These are phyloP conservation scores for Molanna angustata DNA, from an alignment of 2,888 invertebrate genomes.

Conservation along the genomic window DNA sequence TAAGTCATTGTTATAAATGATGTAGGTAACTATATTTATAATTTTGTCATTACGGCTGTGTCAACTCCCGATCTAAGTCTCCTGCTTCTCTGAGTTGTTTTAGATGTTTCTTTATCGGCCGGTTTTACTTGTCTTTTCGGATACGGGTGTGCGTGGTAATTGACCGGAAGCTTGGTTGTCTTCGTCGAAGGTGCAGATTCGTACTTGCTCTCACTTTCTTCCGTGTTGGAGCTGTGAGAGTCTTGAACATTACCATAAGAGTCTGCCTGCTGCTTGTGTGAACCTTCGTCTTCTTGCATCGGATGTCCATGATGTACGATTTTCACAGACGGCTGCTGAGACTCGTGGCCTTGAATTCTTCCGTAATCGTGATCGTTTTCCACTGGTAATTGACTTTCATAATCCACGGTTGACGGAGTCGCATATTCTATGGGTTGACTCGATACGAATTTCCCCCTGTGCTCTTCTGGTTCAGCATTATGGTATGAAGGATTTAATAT, in stretches of 20 bases:
- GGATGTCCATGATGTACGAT: constrained; percentile 8
- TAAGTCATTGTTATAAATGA: too few species aligned
- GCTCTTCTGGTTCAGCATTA: constrained; percentile 31
- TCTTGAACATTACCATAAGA: constrained; percentile 10
- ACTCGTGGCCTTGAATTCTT: not conserved
- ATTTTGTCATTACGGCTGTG: constrained; percentile 5
- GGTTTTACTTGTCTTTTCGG: constrained; percentile 37
- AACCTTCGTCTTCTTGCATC: not conserved
- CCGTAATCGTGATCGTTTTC: constrained; percentile 3
- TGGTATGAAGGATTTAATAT: constrained; percentile 49
- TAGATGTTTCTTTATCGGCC: constrained; percentile 15
- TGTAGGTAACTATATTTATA: not conserved
- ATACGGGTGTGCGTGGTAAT: constrained; percentile 48
- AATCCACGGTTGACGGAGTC: not conserved
- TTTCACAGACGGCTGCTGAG: constrained; percentile 4
- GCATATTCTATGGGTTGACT: constrained; percentile 1
- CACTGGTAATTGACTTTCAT: constrained; percentile 8
- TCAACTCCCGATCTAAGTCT: constrained; percentile 20
- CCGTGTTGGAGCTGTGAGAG: not conserved
- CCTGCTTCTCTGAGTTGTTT: constrained; percentile 14
- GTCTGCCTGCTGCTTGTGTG: not conserved
- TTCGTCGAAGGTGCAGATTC: constrained; percentile 39
- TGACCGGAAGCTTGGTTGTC: constrained; percentile 43
- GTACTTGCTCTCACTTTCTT: constrained; percentile 11
- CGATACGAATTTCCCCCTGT: not conserved